phyloP scores from a whole-genome alignment of 2,113 vertebrate genomes.

The Phalacrocorax brasilianus region DNA sequence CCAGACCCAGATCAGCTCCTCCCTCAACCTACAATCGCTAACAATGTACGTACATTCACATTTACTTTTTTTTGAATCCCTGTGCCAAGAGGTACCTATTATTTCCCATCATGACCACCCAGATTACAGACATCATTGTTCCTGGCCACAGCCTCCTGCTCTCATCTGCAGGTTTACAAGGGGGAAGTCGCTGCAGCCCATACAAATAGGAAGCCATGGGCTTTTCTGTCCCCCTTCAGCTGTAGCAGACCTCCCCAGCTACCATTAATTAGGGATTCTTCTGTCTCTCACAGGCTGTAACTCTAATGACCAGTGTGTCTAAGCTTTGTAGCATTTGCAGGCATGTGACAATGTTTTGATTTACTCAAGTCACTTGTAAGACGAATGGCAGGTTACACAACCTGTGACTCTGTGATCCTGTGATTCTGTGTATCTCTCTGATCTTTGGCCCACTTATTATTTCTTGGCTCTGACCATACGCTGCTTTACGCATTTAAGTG shows the following conservation, averaged over 20 bases:
- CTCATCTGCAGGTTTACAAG: not conserved
- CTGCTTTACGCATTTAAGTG: not conserved
- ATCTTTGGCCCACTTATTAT: not conserved
- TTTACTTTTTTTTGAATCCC: not conserved
- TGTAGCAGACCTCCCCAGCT: not conserved
- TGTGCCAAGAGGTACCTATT: not conserved
- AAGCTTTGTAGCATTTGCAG: not conserved
- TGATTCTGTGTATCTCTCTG: not conserved
- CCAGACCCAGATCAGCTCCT: not conserved
- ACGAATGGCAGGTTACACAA: not conserved
- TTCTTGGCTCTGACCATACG: not conserved
- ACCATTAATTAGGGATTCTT: not conserved
- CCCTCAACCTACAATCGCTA: not conserved
- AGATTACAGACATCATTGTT: not conserved
- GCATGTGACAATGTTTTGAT: not conserved
- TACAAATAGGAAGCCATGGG: not conserved
- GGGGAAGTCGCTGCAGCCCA: not conserved
- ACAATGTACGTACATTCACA: rapidly evolving
- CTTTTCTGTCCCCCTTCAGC: not conserved
- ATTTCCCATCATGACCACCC: not conserved
- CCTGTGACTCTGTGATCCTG: no score
- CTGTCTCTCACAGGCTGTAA: not conserved
- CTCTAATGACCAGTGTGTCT: not conserved
- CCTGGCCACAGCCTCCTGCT: not conserved
- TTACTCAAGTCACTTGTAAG: not conserved